A percentile compares a stretch with the other conserved stretches of the same genome.
phyloP scores from a whole-genome alignment of 2,797 vertebrate genomes.

The Parotocinclus haroldoi region DNA sequence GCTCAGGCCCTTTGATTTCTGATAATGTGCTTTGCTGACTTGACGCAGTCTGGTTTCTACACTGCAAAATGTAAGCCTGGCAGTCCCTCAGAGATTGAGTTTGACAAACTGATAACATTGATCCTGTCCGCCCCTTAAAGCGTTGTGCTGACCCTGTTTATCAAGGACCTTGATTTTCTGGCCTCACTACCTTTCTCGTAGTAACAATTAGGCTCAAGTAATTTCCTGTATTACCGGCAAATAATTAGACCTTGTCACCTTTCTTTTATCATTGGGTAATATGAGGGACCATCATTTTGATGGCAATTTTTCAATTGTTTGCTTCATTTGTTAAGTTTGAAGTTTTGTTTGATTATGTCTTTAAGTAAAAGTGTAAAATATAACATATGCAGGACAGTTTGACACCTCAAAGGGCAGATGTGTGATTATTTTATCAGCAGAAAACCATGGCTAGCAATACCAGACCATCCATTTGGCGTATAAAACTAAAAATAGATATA shows the following conservation, averaged over 20 bases:
- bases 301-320: too few species aligned
- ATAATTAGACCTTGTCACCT: constrained; percentile 93
- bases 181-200: constrained; percentile 77
- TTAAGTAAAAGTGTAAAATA: too few species aligned
- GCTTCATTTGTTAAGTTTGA: too few species aligned
- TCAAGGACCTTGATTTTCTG: constrained; percentile 82
- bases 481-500: too few species aligned
- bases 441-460: too few species aligned
- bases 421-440: too few species aligned
- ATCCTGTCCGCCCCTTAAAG: constrained; percentile 75
- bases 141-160: constrained; percentile 86
- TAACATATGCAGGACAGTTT: too few species aligned
- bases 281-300: too few species aligned
- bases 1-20: constrained; percentile 89
- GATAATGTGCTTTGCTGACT: constrained; percentile 94
- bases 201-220: constrained; percentile 90
- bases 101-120: constrained; percentile 96
- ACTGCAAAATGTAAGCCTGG: constrained; percentile 64
- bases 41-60: constrained; percentile 70
- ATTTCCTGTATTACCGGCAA: constrained; percentile 98
- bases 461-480: too few species aligned
- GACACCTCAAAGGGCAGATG: too few species aligned
- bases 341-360: too few species aligned
- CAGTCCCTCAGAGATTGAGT: constrained; percentile 77
- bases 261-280: constrained; percentile 62